A percentile compares a stretch with the other conserved stretches of the same genome.
Evolutionary conservation across 1,140 invertebrate species (phyloP).

Genomic region (Nasonia vitripennis): DNA sequence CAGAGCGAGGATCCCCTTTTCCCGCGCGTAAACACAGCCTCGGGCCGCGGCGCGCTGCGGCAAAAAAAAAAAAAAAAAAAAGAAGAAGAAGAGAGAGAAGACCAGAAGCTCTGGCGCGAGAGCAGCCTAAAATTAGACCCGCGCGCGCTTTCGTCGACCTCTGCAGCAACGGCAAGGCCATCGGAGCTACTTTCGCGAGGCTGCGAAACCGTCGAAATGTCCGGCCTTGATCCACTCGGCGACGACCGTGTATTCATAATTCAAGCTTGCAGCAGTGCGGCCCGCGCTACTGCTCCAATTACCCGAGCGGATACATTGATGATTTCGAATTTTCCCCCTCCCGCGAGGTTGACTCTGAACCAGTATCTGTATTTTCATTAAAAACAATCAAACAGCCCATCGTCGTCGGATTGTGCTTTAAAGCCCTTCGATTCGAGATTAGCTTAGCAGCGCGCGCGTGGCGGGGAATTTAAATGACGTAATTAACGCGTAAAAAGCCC

Average conservation of each 20-base stretch:
- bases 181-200: not conserved
- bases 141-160: constrained; percentile 10
- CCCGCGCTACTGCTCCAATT: constrained; percentile 22
- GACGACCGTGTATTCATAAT: constrained; percentile 34
- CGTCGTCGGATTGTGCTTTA: not conserved
- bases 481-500: no score
- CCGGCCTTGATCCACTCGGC: constrained; percentile 43
- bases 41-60: not conserved
- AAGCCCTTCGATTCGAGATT: not conserved
- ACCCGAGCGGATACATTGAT: not conserved
- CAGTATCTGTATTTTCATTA: not conserved
- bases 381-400: not conserved
- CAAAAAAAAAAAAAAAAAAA: no score
- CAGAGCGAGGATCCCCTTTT: not conserved
- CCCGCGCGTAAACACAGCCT: not conserved
- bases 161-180: constrained; percentile 11
- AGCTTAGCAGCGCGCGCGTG: no score
- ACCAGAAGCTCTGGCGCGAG: not conserved
- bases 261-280: not conserved
- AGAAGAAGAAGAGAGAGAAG: not conserved
- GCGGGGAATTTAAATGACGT: no score
- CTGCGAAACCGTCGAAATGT: constrained; percentile 13
- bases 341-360: not conserved
- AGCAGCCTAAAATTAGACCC: constrained; percentile 29
- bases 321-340: not conserved